Evolutionary conservation across 2,888 invertebrate species (phyloP).

Genomic region (Eupithecia abbreviata): DNA sequence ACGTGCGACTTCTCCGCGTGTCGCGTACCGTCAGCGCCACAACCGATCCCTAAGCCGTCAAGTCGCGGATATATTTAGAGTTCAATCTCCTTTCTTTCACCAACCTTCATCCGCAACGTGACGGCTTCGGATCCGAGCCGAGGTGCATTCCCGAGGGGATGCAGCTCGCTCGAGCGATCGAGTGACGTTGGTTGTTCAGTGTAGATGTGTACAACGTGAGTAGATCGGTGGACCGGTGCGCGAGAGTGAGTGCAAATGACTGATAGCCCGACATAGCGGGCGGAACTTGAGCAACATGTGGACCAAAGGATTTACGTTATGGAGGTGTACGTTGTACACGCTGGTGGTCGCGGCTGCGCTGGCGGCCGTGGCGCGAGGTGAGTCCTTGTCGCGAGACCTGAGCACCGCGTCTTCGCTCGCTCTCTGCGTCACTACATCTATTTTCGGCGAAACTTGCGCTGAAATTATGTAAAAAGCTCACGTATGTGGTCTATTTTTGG

Average conservation of each 20-base stretch:
- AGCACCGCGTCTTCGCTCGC: conserved; percentile 59
- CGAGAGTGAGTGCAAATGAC: conserved; percentile 83
- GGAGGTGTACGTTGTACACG: conserved; percentile 81
- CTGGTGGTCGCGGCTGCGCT: conserved; percentile 75
- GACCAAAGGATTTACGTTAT: conserved; percentile 79
- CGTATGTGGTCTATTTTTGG: conserved; percentile 81
- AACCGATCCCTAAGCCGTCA: conserved; percentile 65
- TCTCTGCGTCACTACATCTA: conserved; percentile 79
- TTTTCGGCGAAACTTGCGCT: conserved; percentile 82
- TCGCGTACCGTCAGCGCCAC: conserved; percentile 56
- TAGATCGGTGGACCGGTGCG: conserved; percentile 80
- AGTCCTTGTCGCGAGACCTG: conserved; percentile 59
- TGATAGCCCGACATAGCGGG: conserved; percentile 77
- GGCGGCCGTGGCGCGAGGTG: conserved; percentile 77
- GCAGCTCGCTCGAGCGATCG: conserved; percentile 58
- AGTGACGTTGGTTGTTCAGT: conserved; percentile 63
- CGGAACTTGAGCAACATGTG: conserved; percentile 79
- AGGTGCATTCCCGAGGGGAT: conserved; percentile 69
- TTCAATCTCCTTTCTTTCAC: conserved; percentile 50
- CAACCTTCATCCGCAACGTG: conserved; percentile 58
- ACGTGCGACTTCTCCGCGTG: conserved; percentile 67
- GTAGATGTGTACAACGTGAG: conserved; percentile 72
- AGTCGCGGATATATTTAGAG: conserved; percentile 71
- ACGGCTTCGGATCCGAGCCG: conserved; percentile 62
- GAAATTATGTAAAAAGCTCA: conserved; percentile 85